phyloP scores from a whole-genome alignment of 2,113 vertebrate genomes.

The Butorides virescens region DNA sequence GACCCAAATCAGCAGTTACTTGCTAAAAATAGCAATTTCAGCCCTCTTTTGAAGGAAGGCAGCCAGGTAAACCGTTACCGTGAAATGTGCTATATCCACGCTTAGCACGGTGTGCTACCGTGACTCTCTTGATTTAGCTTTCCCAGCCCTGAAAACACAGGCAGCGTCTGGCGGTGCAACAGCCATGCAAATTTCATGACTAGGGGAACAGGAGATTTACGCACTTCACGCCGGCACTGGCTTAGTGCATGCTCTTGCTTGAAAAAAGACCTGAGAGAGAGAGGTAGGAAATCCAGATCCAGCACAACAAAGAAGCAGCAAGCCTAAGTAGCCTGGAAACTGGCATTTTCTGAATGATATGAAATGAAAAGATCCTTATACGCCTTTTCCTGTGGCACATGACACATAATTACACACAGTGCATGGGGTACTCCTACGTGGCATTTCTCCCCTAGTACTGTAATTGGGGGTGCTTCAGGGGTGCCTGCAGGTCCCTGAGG shows the following conservation, averaged over 20 bases:
- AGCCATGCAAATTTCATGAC: slow-evolving; percentile 26
- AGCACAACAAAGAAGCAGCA: neutral
- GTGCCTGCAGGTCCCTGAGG: neutral
- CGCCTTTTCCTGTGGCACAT: neutral
- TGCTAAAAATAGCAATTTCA: neutral
- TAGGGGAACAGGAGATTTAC: neutral
- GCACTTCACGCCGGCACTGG: neutral
- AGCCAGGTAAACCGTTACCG: neutral
- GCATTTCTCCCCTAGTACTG: fast-evolving
- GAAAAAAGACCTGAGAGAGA: neutral
- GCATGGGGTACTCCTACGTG: neutral
- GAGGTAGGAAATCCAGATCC: neutral
- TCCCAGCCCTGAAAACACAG: slow-evolving; percentile 4
- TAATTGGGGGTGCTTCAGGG: neutral
- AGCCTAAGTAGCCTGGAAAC: neutral
- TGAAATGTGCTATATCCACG: neutral
- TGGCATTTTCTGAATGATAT: neutral
- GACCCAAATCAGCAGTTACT: neutral
- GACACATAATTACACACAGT: fast-evolving
- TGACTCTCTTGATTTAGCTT: slow-evolving; percentile 2
- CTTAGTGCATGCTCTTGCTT: neutral
- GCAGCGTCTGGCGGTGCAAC: neutral
- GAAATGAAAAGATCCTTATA: neutral
- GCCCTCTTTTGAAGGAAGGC: neutral
- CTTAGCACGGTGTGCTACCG: neutral